Base-by-base conservation (phyloP, 1,140 invertebrate species). In the Gonioctena quinquepunctata region DNA sequence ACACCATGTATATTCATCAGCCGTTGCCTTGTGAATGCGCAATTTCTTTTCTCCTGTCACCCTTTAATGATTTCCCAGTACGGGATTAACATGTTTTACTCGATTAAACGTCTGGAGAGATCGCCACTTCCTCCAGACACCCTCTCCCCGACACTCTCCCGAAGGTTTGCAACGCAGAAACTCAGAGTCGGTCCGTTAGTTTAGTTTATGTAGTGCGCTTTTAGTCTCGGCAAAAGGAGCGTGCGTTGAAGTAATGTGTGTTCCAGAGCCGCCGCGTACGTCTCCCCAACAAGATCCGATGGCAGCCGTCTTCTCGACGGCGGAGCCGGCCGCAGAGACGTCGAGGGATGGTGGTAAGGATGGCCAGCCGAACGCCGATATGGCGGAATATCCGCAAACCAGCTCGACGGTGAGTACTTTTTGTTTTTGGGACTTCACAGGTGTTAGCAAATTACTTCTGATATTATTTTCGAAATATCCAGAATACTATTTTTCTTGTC, bases 251-350 rank as follows among this genome's bases (percentile, higher is more conserved):
- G 50, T 63, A 62, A 68, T 71, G 72, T 66, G 69, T 75, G 70
- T 77, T 81, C 68, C 81, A 92, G 91, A 92, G 86, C 88, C 90
- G 75, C 90, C 91, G 73, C 85, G 88, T 81, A 91, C 89, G 67
- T 91, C 90, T 66, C 88, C 90, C 27, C 90, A 90, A 78, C 90
- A 91, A 83, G 90, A 91, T 81, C 85, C 86, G 75, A 83, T 86
- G 76, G 86, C 84, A 72, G 83, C 86, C 49, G 83, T 82, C 64
- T 83, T 60, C 76, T 60, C 83, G 83, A 65, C 81, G 81, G 71
- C 80, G 79, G 64, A 84, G 81, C 69, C 66, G 42, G 60, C 66
- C 19, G 66, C 48, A 2, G 57, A 28, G 28, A 70, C 64, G 33
- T 33, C 69, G 13, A 66, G 73, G 19, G 77, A 78, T 6, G 33